Percentiles rank a stretch among this genome's conserved stretches.
These are phyloP conservation scores for Coecobrya sp. DNA, from an alignment of 2,888 invertebrate species.

Conservation along the genomic window DNA sequence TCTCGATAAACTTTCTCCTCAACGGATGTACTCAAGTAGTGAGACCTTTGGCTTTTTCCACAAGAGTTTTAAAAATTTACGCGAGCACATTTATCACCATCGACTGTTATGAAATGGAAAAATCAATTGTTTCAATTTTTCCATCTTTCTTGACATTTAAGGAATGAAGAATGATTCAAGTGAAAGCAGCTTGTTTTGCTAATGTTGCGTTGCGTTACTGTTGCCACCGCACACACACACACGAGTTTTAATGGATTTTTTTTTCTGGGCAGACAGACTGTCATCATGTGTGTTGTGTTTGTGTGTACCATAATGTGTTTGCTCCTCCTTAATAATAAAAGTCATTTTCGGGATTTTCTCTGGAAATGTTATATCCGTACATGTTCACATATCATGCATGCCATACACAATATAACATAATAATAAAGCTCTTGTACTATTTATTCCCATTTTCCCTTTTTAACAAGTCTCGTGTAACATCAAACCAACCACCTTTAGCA, in stretches of 20 bases:
- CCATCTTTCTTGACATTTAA: too few relatives aligned
- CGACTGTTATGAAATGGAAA: too few relatives aligned
- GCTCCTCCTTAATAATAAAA: slow-evolving; percentile 1
- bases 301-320: background rate
- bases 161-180: too few relatives aligned
- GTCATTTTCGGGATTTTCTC: slow-evolving; percentile 50
- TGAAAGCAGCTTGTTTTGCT: too few relatives aligned
- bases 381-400: slow-evolving; percentile 21
- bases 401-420: slow-evolving; percentile 5
- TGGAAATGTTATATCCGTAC: slow-evolving; percentile 20
- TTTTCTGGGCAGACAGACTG: slow-evolving; percentile 1
- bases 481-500: slow-evolving; percentile 30
- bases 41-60: background rate
- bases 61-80: background rate
- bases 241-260: background rate
- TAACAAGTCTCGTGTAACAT: slow-evolving; percentile 64
- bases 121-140: too few relatives aligned
- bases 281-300: too few relatives aligned
- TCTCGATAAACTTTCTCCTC: background rate
- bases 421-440: slow-evolving; percentile 55
- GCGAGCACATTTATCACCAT: background rate
- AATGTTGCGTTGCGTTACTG: too few relatives aligned
- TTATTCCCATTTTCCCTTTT: slow-evolving; percentile 62
- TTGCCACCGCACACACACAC: too few relatives aligned
- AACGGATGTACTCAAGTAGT: slow-evolving; percentile 8